Conservation (phyloP, 2,113 vertebrate species). For the Entomyzon cyanotis region DNA sequence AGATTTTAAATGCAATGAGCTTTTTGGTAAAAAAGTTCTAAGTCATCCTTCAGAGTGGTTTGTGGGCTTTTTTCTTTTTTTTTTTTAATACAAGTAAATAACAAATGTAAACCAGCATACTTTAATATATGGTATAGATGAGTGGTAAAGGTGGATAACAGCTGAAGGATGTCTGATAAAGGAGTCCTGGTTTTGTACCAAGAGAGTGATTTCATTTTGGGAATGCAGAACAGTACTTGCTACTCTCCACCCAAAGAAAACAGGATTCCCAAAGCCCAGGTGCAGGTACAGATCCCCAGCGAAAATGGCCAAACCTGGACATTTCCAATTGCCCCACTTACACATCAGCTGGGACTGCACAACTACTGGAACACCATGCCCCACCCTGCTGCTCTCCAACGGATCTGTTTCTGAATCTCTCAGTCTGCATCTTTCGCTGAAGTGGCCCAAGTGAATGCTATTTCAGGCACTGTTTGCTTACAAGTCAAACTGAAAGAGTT, state of each 20-base stretch:
- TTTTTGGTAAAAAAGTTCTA: neutral
- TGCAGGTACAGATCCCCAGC: neutral
- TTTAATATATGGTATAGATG: neutral
- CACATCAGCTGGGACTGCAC: neutral
- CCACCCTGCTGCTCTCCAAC: neutral
- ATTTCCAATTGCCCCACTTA: neutral
- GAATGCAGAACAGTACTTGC: neutral
- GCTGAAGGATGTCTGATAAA: neutral
- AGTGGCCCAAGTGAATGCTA: neutral
- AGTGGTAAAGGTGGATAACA: neutral
- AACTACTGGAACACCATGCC: neutral
- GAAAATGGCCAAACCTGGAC: neutral
- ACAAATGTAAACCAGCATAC: neutral
- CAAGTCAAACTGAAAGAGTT: neutral
- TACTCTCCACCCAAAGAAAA: neutral
- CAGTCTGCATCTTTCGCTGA: neutral
- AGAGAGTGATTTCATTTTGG: neutral
- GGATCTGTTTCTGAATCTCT: neutral
- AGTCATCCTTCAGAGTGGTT: neutral
- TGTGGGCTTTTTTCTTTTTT: neutral
- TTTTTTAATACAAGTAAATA: neutral
- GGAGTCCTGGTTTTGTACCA: neutral
- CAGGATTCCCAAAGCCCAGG: neutral
- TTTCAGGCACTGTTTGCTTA: neutral
- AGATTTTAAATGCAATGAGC: neutral